Base-by-base conservation (phyloP, 1,140 invertebrate species). In the Hestina assimilis region DNA sequence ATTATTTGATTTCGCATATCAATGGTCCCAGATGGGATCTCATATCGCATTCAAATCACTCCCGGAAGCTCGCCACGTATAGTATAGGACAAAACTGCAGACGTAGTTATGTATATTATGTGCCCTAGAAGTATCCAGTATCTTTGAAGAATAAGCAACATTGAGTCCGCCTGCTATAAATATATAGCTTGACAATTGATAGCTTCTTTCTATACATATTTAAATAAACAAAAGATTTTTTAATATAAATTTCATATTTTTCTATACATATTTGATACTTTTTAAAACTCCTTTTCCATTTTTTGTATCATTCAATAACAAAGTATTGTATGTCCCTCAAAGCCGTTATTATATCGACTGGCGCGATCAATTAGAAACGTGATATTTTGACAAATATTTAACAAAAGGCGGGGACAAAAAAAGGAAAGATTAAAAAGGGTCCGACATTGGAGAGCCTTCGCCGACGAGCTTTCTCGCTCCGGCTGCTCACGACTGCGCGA, bases 371-470 rank as follows among this genome's bases (percentile, higher is more conserved):
- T 38, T 38, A 38, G 33, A 38, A 38, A 38, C 15, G 33, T 38
- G 33, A 38, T 38, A 38, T 38, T 38, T 38, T 38, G 33, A 38
- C 33, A 38, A 38, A 19, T 17, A 38, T 38, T 19, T 38, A 38
- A 38, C 33, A 8, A 19, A 19, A 6, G 33, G 33, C 15, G 19
- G 15, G 33, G 33, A 9, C 33, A 35, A 38, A 38, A 38, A 38
- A 19, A 17, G n/a, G 15, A 17, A 38, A 38, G 33, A 38, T 38
- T 38, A 17, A 38, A 33, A 38, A 38, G 33, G 33, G 33, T 38
- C 24, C 45, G 26, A 12, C 43, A 9, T 14, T 11, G 11, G 15
- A 1, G n/a, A 4, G 0, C 7, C 15, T 1, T 9, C 24, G 14
- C 23, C 17, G 11, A 5, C 17, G 3, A 11, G 12, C 23, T 9